phyloP scores from a whole-genome alignment of 2,888 invertebrate genomes.

The Tridacna gigas region DNA sequence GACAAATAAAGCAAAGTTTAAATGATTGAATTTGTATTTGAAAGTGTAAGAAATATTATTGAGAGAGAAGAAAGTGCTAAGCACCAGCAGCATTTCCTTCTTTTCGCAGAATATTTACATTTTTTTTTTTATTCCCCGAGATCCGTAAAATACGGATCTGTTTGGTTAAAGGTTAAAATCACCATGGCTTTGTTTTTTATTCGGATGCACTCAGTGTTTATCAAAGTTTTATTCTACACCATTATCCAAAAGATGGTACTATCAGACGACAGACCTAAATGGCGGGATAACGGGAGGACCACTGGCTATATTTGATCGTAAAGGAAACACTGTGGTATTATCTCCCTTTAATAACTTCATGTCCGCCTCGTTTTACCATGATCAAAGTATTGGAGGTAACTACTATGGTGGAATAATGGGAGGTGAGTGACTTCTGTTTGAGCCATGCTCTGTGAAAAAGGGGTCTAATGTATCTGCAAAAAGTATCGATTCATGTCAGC shows the following conservation, averaged over 20 bases:
- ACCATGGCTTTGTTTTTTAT: not conserved
- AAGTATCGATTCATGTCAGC: too few species aligned
- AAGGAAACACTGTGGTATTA: constrained; percentile 56
- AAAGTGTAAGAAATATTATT: too few species aligned
- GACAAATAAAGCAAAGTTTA: too few species aligned
- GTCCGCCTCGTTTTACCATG: constrained; percentile 67
- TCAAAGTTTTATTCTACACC: not conserved
- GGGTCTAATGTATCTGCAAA: too few species aligned
- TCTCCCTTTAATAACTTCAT: constrained; percentile 69
- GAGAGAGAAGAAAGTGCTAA: too few species aligned
- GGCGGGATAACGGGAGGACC: constrained; percentile 68
- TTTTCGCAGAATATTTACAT: too few species aligned
- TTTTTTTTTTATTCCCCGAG: too few species aligned
- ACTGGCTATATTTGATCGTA: constrained; percentile 65
- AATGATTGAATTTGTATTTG: too few species aligned
- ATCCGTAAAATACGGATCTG: not conserved
- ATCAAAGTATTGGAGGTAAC: constrained; percentile 36
- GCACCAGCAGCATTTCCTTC: not conserved
- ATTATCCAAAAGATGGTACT: not conserved
- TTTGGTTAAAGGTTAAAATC: not conserved
- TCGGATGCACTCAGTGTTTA: not conserved
- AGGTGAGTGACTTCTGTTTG: constrained; percentile 31
- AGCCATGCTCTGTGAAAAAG: too few species aligned
- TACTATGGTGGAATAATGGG: constrained; percentile 76
- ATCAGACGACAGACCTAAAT: constrained; percentile 43